Conservation (phyloP, 2,888 invertebrate species). For the Phengaris alcon region DNA sequence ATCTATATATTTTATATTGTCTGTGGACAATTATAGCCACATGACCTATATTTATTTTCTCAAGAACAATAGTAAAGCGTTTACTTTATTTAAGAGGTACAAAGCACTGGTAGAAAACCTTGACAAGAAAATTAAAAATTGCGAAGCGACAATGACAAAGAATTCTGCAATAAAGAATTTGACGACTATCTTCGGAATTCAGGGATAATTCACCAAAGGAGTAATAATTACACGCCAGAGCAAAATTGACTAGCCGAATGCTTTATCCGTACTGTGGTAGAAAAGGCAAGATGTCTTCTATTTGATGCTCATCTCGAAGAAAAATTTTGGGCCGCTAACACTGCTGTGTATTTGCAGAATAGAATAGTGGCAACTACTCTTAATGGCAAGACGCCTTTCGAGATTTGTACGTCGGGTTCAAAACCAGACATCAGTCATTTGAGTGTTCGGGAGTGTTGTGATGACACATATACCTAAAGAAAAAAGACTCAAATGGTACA, state of each 20-base stretch:
- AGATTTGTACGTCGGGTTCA: conserved; percentile 36
- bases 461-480: conserved; percentile 39
- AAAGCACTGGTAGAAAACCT: conserved; percentile 28
- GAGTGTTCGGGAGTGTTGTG: conserved; percentile 38
- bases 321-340: not conserved
- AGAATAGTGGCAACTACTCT: not conserved
- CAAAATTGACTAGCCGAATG: conserved; percentile 37
- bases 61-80: conserved; percentile 37
- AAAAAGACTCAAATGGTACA: conserved; percentile 40
- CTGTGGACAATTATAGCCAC: conserved; percentile 26
- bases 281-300: not conserved
- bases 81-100: conserved; percentile 36
- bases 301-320: not conserved
- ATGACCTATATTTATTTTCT: conserved; percentile 39
- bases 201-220: conserved; percentile 41
- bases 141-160: conserved; percentile 36
- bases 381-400: conserved; percentile 36
- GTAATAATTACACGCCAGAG: conserved; percentile 39
- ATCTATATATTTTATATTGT: conserved; percentile 29
- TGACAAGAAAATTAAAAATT: conserved; percentile 25
- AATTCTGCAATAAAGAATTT: conserved; percentile 37
- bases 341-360: not conserved
- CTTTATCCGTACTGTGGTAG: not conserved
- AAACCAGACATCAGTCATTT: conserved; percentile 38
- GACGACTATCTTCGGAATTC: conserved; percentile 33